Conservation (phyloP, 2,113 vertebrate species). For the human (Homo sapiens) region GRCh38 chr9:6612001-6612500, state of each 20-base stretch:
- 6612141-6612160: conserved; percentile 34
- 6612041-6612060: conserved; percentile 16
- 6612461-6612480: background rate
- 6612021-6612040: conserved; percentile 25
- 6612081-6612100: conserved; percentile 64
- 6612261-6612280: too few relatives aligned
- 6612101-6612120: conserved; percentile 53
- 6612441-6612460: background rate
- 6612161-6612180: background rate
- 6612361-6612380: background rate
- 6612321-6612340: background rate
- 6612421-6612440: background rate
- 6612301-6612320: conserved; percentile 6
- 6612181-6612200: too few relatives aligned
- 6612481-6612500: background rate
- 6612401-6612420: background rate
- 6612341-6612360: background rate
- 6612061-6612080: background rate
- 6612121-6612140: conserved; percentile 41
- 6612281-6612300: background rate
- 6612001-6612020: background rate
- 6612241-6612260: too few relatives aligned
- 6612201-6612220: too few relatives aligned
- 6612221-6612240: too few relatives aligned
- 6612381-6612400: background rate